A percentile compares a stretch with the other conserved stretches of the same genome.
Conservation (phyloP, 1,140 invertebrate genomes). For the Rhyzopertha dominica region DNA sequence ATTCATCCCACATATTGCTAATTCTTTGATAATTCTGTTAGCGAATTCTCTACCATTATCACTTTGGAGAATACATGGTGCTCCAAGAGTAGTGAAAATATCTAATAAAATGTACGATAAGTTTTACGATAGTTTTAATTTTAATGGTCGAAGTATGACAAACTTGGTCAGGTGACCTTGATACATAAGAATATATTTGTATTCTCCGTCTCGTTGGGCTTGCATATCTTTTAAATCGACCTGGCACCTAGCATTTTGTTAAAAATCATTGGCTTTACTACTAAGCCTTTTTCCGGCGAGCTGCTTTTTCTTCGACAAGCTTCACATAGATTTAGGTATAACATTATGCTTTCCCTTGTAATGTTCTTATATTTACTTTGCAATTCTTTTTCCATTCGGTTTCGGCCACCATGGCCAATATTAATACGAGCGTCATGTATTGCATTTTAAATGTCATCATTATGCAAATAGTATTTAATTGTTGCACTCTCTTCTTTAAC, state of each 20-base stretch:
- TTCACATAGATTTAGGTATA: slow-evolving; percentile 35
- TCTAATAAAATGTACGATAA: slow-evolving; percentile 32
- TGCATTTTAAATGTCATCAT: slow-evolving; percentile 35
- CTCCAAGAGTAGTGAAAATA: slow-evolving; percentile 35
- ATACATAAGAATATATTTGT: slow-evolving; percentile 46
- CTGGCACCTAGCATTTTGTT: slow-evolving; percentile 40
- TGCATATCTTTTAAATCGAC: slow-evolving; percentile 48
- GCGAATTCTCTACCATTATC: too few species aligned
- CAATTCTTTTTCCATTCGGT: slow-evolving; percentile 32
- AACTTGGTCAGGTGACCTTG: slow-evolving; percentile 48
- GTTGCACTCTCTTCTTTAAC: slow-evolving; percentile 25
- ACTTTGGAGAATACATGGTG: slow-evolving; percentile 29
- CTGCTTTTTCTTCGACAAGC: slow-evolving; percentile 27
- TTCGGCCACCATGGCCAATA: slow-evolving; percentile 35
- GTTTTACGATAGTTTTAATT: slow-evolving; percentile 36
- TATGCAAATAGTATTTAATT: slow-evolving; percentile 33
- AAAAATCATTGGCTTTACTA: slow-evolving; percentile 33
- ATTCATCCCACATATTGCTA: slow-evolving; percentile 9
- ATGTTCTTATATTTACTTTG: slow-evolving; percentile 25
- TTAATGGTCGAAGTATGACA: slow-evolving; percentile 32
- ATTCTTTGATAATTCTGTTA: too few species aligned
- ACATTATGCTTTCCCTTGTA: slow-evolving; percentile 25
- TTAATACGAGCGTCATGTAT: slow-evolving; percentile 28
- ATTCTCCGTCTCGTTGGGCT: slow-evolving; percentile 39
- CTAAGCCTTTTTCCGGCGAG: slow-evolving; percentile 31